These are phyloP conservation scores for Cryptocephalus primarius DNA, from an alignment of 2,888 invertebrate genomes.

Conservation along the genomic window DNA sequence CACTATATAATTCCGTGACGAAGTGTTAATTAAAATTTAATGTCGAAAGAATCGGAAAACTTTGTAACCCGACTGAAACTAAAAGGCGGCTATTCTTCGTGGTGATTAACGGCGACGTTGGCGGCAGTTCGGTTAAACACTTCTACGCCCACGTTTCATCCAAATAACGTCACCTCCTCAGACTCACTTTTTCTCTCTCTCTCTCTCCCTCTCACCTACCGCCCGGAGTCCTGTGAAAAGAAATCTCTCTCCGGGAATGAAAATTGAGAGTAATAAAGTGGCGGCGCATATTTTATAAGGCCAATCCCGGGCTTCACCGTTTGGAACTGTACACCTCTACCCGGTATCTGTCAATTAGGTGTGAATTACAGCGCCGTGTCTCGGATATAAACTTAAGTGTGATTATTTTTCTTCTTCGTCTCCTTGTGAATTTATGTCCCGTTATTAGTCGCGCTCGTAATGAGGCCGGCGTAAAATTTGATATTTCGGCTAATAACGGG, in stretches of 20 bases:
- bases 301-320: constrained; percentile 14
- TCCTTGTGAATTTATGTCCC: too few relatives aligned
- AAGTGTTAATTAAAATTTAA: too few relatives aligned
- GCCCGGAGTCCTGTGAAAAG: constrained; percentile 24
- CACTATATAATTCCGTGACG: too few relatives aligned
- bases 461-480: too few relatives aligned
- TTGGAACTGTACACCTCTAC: constrained; percentile 32
- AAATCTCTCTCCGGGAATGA: constrained; percentile 34
- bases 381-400: constrained; percentile 17
- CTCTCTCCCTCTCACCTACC: constrained; percentile 11
- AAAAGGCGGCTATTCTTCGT: too few relatives aligned
- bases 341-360: constrained; percentile 36
- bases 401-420: constrained; percentile 18
- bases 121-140: constrained; percentile 9
- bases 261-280: constrained; percentile 39
- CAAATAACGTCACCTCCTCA: constrained; percentile 13
- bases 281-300: constrained; percentile 32
- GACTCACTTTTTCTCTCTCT: constrained; percentile 1
- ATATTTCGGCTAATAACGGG: too few relatives aligned
- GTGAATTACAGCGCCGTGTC: constrained; percentile 32
- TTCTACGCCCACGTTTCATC: constrained; percentile 8
- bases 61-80: too few relatives aligned
- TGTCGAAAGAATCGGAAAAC: too few relatives aligned
- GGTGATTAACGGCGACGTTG: constrained; percentile 5
- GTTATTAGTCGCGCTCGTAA: too few relatives aligned